Evolutionary conservation across 2,888 invertebrate species (phyloP).

Genomic region (Athalia circularis): DNA sequence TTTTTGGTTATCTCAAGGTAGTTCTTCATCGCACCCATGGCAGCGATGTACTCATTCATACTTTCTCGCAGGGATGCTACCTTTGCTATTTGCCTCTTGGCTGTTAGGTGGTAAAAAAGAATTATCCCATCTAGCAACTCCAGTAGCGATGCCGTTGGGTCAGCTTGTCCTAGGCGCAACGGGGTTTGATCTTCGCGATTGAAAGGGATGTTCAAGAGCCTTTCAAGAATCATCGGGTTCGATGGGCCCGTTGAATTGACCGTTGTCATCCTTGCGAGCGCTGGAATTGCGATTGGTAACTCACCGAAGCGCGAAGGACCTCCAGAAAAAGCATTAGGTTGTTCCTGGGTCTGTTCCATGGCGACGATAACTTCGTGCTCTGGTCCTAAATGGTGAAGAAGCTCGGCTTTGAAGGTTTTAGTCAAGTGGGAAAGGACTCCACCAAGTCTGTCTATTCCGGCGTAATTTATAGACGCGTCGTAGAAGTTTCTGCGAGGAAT

Average conservation of each 20-base stretch:
- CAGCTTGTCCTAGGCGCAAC: slow-evolving; percentile 74
- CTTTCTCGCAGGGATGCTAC: slow-evolving; percentile 79
- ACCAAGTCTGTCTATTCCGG: slow-evolving; percentile 82
- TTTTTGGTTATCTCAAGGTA: slow-evolving; percentile 72
- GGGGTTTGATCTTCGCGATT: slow-evolving; percentile 61
- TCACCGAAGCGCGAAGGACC: slow-evolving; percentile 61
- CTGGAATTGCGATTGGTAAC: slow-evolving; percentile 65
- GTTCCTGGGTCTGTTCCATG: slow-evolving; percentile 76
- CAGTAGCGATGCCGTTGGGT: slow-evolving; percentile 75
- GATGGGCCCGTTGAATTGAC: slow-evolving; percentile 76
- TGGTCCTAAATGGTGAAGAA: slow-evolving; percentile 76
- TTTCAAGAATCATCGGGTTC: slow-evolving; percentile 69
- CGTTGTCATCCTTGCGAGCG: slow-evolving; percentile 76
- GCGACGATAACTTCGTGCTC: slow-evolving; percentile 77
- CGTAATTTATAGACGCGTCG: slow-evolving; percentile 81
- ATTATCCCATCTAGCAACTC: slow-evolving; percentile 82
- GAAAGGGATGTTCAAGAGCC: slow-evolving; percentile 62
- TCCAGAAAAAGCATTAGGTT: slow-evolving; percentile 75
- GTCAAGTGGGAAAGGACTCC: slow-evolving; percentile 83
- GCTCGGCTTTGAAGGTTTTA: slow-evolving; percentile 77
- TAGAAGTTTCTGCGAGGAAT: slow-evolving; percentile 77
- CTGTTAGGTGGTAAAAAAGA: slow-evolving; percentile 81
- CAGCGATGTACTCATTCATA: slow-evolving; percentile 80
- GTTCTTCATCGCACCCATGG: slow-evolving; percentile 78
- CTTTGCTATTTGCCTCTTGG: slow-evolving; percentile 80